Evolutionary conservation across 2,888 invertebrate species (phyloP).

Genomic region (Cenopis cana): DNA sequence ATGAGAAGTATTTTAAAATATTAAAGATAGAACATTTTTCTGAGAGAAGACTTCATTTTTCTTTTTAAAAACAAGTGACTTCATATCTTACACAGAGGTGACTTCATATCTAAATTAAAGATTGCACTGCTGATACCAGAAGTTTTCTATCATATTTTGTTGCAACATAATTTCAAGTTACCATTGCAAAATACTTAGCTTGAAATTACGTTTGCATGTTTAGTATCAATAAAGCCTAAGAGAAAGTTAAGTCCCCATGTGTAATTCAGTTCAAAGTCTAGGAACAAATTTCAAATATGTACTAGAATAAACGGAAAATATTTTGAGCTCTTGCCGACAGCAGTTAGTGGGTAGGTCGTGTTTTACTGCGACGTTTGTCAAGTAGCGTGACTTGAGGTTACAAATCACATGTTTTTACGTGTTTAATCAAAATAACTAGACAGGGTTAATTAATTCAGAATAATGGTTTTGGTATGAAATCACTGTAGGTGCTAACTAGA

Average conservation of each 20-base stretch:
- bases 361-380: constrained; percentile 37
- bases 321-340: constrained; percentile 19
- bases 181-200: background rate
- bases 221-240: background rate
- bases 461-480: constrained; percentile 11
- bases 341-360: constrained; percentile 28
- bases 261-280: background rate
- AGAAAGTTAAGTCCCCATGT: background rate
- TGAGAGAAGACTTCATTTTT: no score
- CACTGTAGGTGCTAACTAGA: background rate
- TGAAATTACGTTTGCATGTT: background rate
- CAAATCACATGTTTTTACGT: constrained; percentile 37
- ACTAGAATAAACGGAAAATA: background rate
- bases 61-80: no score
- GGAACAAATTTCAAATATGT: background rate
- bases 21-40: no score
- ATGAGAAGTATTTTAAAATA: no score
- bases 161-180: background rate
- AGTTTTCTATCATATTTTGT: no score
- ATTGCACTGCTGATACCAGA: no score
- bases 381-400: constrained; percentile 33
- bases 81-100: no score
- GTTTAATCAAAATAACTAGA: constrained; percentile 37
- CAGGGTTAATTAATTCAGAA: constrained; percentile 33
- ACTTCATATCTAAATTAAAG: no score